Evolutionary conservation across 1,140 invertebrate species (phyloP).

Genomic region (Drosophila biarmipes): DNA sequence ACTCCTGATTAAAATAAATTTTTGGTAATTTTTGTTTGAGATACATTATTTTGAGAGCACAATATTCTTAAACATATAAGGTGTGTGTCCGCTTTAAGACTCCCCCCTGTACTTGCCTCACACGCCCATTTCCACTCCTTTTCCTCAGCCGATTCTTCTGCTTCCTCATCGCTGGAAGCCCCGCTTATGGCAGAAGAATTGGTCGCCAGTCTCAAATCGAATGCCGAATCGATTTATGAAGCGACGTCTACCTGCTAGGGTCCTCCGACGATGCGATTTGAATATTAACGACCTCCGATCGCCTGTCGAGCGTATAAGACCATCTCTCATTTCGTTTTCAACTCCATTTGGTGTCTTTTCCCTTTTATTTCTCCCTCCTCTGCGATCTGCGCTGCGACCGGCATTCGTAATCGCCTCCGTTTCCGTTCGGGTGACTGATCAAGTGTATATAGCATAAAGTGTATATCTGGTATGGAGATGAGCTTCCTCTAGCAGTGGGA

Average conservation of each 20-base stretch:
- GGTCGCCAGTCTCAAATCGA: conserved; percentile 4
- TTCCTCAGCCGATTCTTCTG: neutral
- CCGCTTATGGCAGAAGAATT: conserved; percentile 3
- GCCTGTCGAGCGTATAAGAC: conserved; percentile 37
- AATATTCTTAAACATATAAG: no score
- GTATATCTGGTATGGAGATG: conserved; percentile 21
- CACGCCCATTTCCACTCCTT: conserved; percentile 1
- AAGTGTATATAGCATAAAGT: conserved; percentile 7
- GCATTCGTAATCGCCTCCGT: conserved; percentile 47
- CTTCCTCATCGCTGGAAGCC: neutral
- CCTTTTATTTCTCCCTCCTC: conserved; percentile 34
- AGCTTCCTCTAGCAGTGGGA: conserved; percentile 16
- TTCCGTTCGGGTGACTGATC: conserved; percentile 46
- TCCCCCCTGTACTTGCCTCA: neutral
- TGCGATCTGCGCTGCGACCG: conserved; percentile 36
- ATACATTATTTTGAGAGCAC: no score
- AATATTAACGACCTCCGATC: conserved; percentile 64
- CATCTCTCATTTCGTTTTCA: conserved; percentile 43
- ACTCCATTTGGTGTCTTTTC: conserved; percentile 39
- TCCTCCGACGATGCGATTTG: conserved; percentile 54
- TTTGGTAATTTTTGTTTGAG: no score
- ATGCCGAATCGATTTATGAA: conserved; percentile 19
- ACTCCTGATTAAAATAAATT: no score
- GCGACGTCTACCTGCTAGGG: conserved; percentile 28
- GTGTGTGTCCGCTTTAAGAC: neutral